Evolutionary conservation across 2,888 invertebrate species (phyloP).

Genomic region (Chrysolina oricalcia): DNA sequence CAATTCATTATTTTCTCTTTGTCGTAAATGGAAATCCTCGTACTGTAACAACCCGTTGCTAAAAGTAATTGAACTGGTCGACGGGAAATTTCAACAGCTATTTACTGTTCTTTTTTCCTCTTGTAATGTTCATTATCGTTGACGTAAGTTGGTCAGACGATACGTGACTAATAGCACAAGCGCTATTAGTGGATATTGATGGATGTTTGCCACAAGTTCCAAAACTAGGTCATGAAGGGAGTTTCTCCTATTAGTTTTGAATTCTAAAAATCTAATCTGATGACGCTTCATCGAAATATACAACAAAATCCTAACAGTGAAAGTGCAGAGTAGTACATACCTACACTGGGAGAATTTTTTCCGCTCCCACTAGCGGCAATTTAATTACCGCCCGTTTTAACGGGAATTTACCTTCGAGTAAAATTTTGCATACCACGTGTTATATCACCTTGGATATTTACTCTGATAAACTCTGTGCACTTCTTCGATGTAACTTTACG

Average conservation of each 20-base stretch:
- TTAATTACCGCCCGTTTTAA: too few species aligned
- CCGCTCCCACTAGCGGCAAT: too few species aligned
- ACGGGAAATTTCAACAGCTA: constrained; percentile 10
- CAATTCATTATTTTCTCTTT: neutral
- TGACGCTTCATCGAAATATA: too few species aligned
- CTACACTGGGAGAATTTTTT: too few species aligned
- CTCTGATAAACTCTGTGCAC: too few species aligned
- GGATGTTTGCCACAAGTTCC: neutral
- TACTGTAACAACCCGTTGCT: neutral
- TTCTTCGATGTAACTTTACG: too few species aligned
- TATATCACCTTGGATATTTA: too few species aligned
- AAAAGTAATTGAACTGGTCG: neutral
- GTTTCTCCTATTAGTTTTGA: neutral
- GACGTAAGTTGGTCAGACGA: neutral
- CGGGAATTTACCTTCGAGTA: too few species aligned
- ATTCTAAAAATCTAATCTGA: too few species aligned
- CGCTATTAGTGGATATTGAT: neutral
- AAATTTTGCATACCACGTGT: too few species aligned
- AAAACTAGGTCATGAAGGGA: neutral
- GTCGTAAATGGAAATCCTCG: neutral
- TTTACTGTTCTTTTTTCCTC: neutral
- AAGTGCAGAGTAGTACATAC: too few species aligned
- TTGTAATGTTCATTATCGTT: neutral
- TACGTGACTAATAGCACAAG: neutral
- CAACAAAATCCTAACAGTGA: too few species aligned